These are phyloP conservation scores for Phrynosoma platyrhinos DNA, from an alignment of 2,113 vertebrate genomes.

Conservation along the genomic window DNA sequence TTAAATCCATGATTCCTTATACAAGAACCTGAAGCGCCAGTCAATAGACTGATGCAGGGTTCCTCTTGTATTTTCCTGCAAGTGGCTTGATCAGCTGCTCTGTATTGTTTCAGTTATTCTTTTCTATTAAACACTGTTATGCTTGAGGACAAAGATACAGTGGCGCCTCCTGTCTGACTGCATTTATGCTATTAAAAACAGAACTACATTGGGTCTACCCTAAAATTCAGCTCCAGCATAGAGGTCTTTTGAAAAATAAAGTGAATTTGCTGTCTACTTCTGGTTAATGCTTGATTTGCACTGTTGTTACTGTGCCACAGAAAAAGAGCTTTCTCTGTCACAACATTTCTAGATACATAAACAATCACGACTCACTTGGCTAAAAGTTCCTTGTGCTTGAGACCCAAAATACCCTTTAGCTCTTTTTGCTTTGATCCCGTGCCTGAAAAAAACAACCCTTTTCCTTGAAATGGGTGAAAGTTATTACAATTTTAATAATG, in stretches of 20 bases:
- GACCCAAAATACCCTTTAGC: conserved; percentile 62
- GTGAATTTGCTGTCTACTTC: conserved; percentile 62
- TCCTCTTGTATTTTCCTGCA: conserved; percentile 15
- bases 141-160: conserved; percentile 67
- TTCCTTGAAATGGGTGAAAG: conserved; percentile 69
- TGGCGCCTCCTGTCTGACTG: conserved; percentile 54
- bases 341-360: conserved; percentile 71
- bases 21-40: conserved; percentile 17
- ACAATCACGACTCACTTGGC: conserved; percentile 54
- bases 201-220: conserved; percentile 41
- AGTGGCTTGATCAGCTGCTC: conserved; percentile 47
- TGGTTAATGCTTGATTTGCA: conserved; percentile 64
- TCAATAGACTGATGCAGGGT: neutral
- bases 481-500: conserved; percentile 60
- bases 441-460: conserved; percentile 64
- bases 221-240: conserved; percentile 26
- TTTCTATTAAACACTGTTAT: conserved; percentile 62
- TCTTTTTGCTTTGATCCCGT: conserved; percentile 68
- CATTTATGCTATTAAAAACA: conserved; percentile 68
- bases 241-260: conserved; percentile 47
- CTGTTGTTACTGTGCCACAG: conserved; percentile 61
- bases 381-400: conserved; percentile 63
- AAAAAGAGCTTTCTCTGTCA: conserved; percentile 63
- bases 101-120: conserved; percentile 48
- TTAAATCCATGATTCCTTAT: neutral